Conservation (phyloP, 2,888 invertebrate species). For the Lordiphosa fenestrarum region DNA sequence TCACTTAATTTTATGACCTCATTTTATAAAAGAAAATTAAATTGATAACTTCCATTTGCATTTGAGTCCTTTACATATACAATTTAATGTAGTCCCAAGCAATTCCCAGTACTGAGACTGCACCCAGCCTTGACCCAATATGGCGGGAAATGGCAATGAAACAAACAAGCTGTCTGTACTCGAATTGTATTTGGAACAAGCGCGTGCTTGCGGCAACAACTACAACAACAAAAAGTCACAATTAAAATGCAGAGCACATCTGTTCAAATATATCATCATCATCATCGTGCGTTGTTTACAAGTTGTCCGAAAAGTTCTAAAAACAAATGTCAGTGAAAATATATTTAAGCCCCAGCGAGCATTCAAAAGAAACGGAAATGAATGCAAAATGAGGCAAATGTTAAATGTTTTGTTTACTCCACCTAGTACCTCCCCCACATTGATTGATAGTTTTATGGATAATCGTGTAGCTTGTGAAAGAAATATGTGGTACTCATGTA, state of each 20-base stretch:
- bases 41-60: conserved; percentile 13
- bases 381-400: conserved; percentile 33
- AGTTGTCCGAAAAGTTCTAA: conserved; percentile 63
- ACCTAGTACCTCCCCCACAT: conserved; percentile 18
- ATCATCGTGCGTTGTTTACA: conserved; percentile 48
- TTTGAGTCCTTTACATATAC: too few relatives aligned
- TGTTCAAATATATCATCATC: conserved; percentile 63
- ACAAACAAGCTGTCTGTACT: background rate
- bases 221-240: conserved; percentile 26
- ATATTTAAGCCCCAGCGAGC: conserved; percentile 2
- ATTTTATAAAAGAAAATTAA: conserved; percentile 2
- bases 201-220: conserved; percentile 28
- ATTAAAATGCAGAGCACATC: conserved; percentile 53
- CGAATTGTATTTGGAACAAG: conserved; percentile 21
- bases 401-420: conserved; percentile 48
- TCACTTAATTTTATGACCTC: background rate
- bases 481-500: conserved; percentile 3
- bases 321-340: conserved; percentile 60
- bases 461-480: background rate
- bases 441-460: conserved; percentile 58
- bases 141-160: conserved; percentile 7
- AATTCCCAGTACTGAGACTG: conserved; percentile 1
- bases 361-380: conserved; percentile 27
- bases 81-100: too few relatives aligned
- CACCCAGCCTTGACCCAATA: conserved; percentile 46